These are phyloP conservation scores for Gavialis gangeticus DNA, from an alignment of 2,113 vertebrate species.

Conservation along the genomic window DNA sequence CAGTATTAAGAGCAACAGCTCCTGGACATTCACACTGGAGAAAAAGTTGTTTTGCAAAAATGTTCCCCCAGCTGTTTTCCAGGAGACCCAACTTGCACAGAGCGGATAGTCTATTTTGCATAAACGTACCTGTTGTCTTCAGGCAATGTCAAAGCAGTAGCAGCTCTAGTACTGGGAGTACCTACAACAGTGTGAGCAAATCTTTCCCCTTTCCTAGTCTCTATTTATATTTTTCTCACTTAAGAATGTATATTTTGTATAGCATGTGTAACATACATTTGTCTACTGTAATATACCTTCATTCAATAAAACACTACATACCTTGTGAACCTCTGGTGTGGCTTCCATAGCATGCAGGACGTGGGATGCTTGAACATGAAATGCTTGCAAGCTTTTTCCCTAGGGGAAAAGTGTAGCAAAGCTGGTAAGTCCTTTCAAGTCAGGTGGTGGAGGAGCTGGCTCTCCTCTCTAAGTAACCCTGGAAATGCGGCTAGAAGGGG, in stretches of 20 bases:
- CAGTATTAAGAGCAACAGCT: neutral
- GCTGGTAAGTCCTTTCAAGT: neutral
- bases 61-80: neutral
- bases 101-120: neutral
- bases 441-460: neutral
- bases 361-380: rapidly evolving
- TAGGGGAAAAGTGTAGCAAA: rapidly evolving
- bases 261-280: constrained; percentile 80
- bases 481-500: neutral
- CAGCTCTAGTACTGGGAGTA: neutral
- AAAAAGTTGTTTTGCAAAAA: neutral
- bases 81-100: neutral
- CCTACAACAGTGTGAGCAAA: neutral
- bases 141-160: constrained; percentile 30
- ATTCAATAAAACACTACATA: constrained; percentile 77
- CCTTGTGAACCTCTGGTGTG: neutral
- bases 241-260: constrained; percentile 85
- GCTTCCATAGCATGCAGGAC: neutral
- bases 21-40: neutral
- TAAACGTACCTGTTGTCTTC: neutral
- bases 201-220: constrained; percentile 60
- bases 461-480: neutral
- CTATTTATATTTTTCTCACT: constrained; percentile 80
- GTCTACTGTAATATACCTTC: constrained; percentile 75
- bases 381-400: neutral